phyloP scores from a whole-genome alignment of 2,888 invertebrate species.

The Hydraecia micacea region DNA sequence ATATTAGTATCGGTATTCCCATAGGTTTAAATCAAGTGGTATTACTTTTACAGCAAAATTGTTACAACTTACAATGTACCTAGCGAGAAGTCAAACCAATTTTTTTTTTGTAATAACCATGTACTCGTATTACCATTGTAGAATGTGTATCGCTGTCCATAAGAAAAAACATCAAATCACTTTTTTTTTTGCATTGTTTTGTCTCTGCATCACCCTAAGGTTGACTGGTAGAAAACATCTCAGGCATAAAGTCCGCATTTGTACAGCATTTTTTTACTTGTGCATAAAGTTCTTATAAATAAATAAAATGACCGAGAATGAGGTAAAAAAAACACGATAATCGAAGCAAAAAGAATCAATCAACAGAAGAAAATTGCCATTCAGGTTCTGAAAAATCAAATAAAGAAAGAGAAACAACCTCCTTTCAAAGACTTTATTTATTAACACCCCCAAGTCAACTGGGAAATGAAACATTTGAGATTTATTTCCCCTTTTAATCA shows the following conservation, averaged over 20 bases:
- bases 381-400: background rate
- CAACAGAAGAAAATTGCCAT: background rate
- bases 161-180: no score
- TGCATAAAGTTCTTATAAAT: background rate
- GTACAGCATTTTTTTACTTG: background rate
- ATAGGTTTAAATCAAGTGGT: background rate
- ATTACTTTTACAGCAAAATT: background rate
- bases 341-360: background rate
- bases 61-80: background rate
- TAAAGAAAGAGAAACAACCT: background rate
- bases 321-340: background rate
- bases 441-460: constrained; percentile 13
- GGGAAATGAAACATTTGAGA: constrained; percentile 37
- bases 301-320: background rate
- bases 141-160: background rate
- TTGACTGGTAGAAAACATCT: background rate
- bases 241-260: background rate
- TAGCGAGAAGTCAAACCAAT: background rate
- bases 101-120: background rate
- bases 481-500: constrained; percentile 34
- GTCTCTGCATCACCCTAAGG: background rate
- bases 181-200: no score
- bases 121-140: background rate
- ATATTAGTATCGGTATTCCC: no score
- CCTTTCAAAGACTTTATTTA: constrained; percentile 11